These are phyloP conservation scores for Artibeus jamaicensis DNA, from an alignment of 2,797 vertebrate genomes.

Conservation along the genomic window DNA sequence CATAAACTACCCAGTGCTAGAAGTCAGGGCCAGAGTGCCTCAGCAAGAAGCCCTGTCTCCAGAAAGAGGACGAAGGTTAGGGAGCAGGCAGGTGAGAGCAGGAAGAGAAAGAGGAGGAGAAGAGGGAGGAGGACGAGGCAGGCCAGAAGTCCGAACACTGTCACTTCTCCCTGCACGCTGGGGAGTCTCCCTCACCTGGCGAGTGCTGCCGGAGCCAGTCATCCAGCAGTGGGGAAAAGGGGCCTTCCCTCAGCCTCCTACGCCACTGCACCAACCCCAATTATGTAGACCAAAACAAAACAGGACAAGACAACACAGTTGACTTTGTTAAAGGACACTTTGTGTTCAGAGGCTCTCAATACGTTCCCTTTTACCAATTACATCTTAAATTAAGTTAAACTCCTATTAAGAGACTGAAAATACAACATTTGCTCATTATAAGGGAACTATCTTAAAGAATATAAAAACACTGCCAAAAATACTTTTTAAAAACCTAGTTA, in stretches of 20 bases:
- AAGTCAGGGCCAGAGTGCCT: background rate
- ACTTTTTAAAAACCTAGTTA: background rate
- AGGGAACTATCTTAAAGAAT: background rate
- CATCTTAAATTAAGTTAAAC: background rate
- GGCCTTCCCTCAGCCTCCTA: constrained; percentile 12
- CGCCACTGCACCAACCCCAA: background rate
- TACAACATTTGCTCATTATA: background rate
- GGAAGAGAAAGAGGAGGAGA: background rate
- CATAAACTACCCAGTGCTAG: background rate
- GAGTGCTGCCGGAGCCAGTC: background rate
- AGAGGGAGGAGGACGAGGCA: background rate
- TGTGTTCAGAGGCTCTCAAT: background rate
- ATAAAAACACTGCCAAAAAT: constrained; percentile 8
- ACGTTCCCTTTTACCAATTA: background rate
- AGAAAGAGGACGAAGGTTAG: background rate
- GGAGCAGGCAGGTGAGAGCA: background rate
- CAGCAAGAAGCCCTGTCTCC: background rate
- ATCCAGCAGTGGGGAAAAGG: background rate
- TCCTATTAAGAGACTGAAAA: background rate
- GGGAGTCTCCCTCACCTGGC: background rate
- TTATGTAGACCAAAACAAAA: background rate
- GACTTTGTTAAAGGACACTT: background rate
- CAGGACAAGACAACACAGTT: background rate
- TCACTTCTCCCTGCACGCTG: background rate
- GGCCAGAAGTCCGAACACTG: background rate